Evolutionary conservation across 2,113 vertebrate species (phyloP).

Genomic region (Poeciliopsis prolifica): DNA sequence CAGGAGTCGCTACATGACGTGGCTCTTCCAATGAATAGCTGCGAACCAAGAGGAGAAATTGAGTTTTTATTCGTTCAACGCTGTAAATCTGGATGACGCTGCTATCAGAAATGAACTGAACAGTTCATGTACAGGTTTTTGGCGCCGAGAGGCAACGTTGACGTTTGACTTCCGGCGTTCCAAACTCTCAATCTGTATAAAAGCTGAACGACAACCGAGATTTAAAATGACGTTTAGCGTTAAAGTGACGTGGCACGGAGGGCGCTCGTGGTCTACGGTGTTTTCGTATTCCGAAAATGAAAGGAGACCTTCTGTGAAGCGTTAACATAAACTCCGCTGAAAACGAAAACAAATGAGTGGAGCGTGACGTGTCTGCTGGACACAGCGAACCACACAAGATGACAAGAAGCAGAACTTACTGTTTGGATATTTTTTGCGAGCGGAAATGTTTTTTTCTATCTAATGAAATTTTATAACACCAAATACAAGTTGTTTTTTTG

Average conservation of each 20-base stretch:
- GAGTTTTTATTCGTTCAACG: not conserved
- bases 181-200: not conserved
- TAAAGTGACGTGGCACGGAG: not conserved
- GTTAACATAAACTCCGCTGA: not conserved
- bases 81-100: not conserved
- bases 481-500: too few species aligned
- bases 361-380: too few species aligned
- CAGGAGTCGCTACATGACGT: conserved; percentile 63
- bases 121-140: not conserved
- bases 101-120: not conserved
- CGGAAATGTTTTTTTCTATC: too few species aligned
- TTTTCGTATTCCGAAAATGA: too few species aligned
- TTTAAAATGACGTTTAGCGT: not conserved
- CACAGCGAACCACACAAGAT: too few species aligned
- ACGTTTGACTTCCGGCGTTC: conserved; percentile 2
- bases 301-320: not conserved
- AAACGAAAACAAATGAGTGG: too few species aligned
- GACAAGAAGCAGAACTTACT: too few species aligned
- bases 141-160: not conserved
- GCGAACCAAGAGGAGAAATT: not conserved
- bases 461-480: too few species aligned
- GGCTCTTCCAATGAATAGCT: conserved; percentile 36
- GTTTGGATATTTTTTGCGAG: too few species aligned
- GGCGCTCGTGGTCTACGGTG: too few species aligned
- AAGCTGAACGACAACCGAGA: not conserved